phyloP scores from a whole-genome alignment of 1,140 invertebrate genomes.

The Lysiphlebus fabarum region DNA sequence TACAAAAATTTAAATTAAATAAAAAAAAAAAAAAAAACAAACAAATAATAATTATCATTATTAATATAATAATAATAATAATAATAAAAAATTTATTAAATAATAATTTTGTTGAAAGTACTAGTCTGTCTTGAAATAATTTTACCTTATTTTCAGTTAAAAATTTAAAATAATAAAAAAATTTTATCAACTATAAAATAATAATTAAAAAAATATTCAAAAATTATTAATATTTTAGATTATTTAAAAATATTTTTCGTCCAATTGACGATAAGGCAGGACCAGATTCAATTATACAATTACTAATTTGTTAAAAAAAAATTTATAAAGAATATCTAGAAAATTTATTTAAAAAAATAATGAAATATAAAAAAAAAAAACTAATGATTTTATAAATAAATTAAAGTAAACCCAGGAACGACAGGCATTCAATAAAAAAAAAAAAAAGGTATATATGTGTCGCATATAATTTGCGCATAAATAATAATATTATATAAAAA shows the following conservation, averaged over 20 bases:
- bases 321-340: no score
- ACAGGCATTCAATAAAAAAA: slow-evolving; percentile 36
- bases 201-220: slow-evolving; percentile 8
- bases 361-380: slow-evolving; percentile 3
- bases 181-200: slow-evolving; percentile 1
- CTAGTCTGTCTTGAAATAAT: slow-evolving; percentile 54
- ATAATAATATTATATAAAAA: neutral
- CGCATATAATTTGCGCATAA: neutral
- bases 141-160: slow-evolving; percentile 32
- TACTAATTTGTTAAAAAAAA: no score
- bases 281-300: no score
- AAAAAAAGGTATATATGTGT: slow-evolving; percentile 5
- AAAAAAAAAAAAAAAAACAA: slow-evolving; percentile 17
- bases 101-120: slow-evolving; percentile 53
- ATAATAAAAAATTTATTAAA: slow-evolving; percentile 10
- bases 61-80: slow-evolving; percentile 7
- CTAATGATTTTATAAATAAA: slow-evolving; percentile 19
- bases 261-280: no score
- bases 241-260: no score
- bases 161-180: slow-evolving; percentile 9
- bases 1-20: neutral
- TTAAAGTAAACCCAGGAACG: slow-evolving; percentile 52
- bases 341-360: no score
- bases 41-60: slow-evolving; percentile 12
- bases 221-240: neutral